A percentile compares a stretch with the other conserved stretches of the same genome.
These are phyloP conservation scores for Coccyzus lansbergi DNA, from an alignment of 2,797 vertebrate genomes.

Conservation along the genomic window DNA sequence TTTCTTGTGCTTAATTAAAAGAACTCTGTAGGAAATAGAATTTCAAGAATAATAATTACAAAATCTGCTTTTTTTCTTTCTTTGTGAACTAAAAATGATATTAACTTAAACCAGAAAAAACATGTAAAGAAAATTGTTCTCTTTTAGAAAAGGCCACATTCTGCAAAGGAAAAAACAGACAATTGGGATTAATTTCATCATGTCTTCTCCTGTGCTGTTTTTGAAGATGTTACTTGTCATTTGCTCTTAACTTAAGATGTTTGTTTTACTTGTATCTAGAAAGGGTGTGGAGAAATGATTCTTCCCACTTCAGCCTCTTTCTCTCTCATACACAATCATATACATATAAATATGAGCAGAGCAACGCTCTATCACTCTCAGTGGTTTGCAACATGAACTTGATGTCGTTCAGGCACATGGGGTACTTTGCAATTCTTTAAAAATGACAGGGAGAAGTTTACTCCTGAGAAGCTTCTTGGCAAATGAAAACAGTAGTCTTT, in stretches of 20 bases:
- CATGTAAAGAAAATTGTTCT: not conserved
- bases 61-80: not conserved
- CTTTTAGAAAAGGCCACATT: not conserved
- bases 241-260: not conserved
- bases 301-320: not conserved
- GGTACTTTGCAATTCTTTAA: not conserved
- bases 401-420: not conserved
- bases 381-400: not conserved
- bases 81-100: not conserved
- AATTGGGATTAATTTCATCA: not conserved
- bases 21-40: not conserved
- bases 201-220: not conserved
- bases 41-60: not conserved
- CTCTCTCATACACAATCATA: not conserved
- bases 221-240: not conserved
- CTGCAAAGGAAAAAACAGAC: not conserved
- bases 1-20: not conserved
- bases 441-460: not conserved
- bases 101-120: not conserved
- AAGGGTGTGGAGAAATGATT: accelerated
- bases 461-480: not conserved
- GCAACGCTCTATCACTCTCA: not conserved
- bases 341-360: not conserved
- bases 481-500: not conserved
- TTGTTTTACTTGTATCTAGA: not conserved